These are phyloP conservation scores for Speoplatyrhinus poulsoni DNA, from an alignment of 2,113 vertebrate species.

Conservation along the genomic window DNA sequence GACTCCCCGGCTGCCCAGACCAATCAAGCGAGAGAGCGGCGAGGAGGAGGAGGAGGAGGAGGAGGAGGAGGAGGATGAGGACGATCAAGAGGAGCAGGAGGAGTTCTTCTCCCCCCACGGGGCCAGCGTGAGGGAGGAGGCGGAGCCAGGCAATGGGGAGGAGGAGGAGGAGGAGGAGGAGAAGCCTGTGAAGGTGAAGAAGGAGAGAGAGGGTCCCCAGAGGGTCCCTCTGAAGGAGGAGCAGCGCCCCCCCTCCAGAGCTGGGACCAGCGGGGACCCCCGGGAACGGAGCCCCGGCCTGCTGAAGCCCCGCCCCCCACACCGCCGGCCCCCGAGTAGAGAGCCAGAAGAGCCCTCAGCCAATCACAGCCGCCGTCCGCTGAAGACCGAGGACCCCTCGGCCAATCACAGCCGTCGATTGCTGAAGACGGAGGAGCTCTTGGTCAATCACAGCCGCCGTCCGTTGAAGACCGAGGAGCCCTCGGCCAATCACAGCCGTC, in stretches of 20 bases:
- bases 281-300: conserved; percentile 76
- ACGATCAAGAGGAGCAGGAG: conserved; percentile 50
- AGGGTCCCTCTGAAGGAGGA: conserved; percentile 76
- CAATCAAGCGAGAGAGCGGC: conserved; percentile 88
- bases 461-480: conserved; percentile 86
- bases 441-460: conserved; percentile 83
- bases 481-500: conserved; percentile 83
- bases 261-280: conserved; percentile 82
- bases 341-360: conserved; percentile 84
- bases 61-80: background rate
- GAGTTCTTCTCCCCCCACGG: conserved; percentile 44
- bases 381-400: conserved; percentile 85
- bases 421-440: conserved; percentile 83
- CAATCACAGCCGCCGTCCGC: conserved; percentile 82
- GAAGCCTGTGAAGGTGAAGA: conserved; percentile 24
- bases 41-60: conserved; percentile 47
- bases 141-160: conserved; percentile 41
- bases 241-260: conserved; percentile 79
- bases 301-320: conserved; percentile 84
- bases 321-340: conserved; percentile 82
- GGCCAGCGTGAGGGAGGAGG: conserved; percentile 47
- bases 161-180: conserved; percentile 49
- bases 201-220: conserved; percentile 12
- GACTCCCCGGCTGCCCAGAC: conserved; percentile 79
- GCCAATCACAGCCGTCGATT: conserved; percentile 80